Evolutionary conservation across 1,140 invertebrate species (phyloP).

Genomic region (Dendrolimus punctatus): DNA sequence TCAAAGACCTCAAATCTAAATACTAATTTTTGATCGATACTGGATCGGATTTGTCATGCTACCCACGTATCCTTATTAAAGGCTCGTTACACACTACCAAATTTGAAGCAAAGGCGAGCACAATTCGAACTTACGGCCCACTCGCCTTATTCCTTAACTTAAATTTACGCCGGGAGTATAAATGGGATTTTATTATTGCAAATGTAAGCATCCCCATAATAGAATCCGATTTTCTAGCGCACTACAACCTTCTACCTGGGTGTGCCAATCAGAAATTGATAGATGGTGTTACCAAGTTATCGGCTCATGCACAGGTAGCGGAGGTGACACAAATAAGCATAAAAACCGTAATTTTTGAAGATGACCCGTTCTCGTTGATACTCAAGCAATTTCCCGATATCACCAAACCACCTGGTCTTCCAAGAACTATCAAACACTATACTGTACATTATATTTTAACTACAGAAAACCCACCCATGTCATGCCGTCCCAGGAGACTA

Average conservation of each 20-base stretch:
- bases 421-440: constrained; percentile 3
- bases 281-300: constrained; percentile 1
- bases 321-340: constrained; percentile 1
- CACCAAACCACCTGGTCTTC: constrained; percentile 8
- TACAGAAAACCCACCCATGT: constrained; percentile 9
- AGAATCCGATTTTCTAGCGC: constrained; percentile 35
- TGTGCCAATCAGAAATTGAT: constrained; percentile 10
- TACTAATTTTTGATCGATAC: constrained; percentile 6
- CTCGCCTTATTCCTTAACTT: constrained; percentile 14
- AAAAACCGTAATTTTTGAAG: background rate
- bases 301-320: background rate
- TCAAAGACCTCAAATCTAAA: background rate
- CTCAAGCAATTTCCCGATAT: constrained; percentile 3
- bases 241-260: constrained; percentile 27
- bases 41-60: constrained; percentile 7
- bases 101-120: constrained; percentile 18
- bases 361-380: background rate
- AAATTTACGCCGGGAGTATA: constrained; percentile 17
- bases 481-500: constrained; percentile 11
- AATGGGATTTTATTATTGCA: constrained; percentile 37
- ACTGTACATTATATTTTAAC: constrained; percentile 12
- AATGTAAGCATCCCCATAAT: constrained; percentile 33
- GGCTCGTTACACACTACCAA: background rate
- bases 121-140: constrained; percentile 20
- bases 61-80: constrained; percentile 1